phyloP scores from a whole-genome alignment of 2,888 invertebrate species.

The Hoplodrina ambigua region DNA sequence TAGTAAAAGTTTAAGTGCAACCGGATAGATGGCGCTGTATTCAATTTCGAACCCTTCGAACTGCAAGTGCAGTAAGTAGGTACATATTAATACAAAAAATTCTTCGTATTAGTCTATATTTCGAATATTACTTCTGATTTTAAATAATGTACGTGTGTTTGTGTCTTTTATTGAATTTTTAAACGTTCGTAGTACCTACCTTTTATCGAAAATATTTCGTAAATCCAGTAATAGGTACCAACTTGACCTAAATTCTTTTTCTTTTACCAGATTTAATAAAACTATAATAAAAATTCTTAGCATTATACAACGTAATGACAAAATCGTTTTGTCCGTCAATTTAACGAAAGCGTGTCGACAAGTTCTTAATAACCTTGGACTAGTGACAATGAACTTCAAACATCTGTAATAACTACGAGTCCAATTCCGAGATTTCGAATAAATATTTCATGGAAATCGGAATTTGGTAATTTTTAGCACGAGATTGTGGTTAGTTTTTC shows the following conservation, averaged over 20 bases:
- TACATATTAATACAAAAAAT: neutral
- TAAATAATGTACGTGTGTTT: too few relatives aligned
- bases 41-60: constrained; percentile 9
- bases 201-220: too few relatives aligned
- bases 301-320: constrained; percentile 59
- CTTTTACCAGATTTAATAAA: constrained; percentile 22
- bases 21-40: constrained; percentile 54
- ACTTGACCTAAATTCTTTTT: constrained; percentile 26
- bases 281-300: constrained; percentile 30
- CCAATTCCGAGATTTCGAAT: constrained; percentile 46
- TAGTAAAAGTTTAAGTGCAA: constrained; percentile 1
- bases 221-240: neutral
- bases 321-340: constrained; percentile 57
- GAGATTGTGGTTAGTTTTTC: constrained; percentile 12
- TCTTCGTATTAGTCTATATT: too few relatives aligned
- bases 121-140: too few relatives aligned
- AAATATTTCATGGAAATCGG: constrained; percentile 38
- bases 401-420: constrained; percentile 44
- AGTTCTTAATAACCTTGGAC: constrained; percentile 59
- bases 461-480: constrained; percentile 26
- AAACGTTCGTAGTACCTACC: too few relatives aligned
- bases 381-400: constrained; percentile 63
- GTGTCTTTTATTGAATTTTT: too few relatives aligned
- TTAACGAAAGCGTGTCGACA: constrained; percentile 60
- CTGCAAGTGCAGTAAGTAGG: neutral